These are phyloP conservation scores for Erannis defoliaria DNA, from an alignment of 2,888 invertebrate genomes.

Conservation along the genomic window DNA sequence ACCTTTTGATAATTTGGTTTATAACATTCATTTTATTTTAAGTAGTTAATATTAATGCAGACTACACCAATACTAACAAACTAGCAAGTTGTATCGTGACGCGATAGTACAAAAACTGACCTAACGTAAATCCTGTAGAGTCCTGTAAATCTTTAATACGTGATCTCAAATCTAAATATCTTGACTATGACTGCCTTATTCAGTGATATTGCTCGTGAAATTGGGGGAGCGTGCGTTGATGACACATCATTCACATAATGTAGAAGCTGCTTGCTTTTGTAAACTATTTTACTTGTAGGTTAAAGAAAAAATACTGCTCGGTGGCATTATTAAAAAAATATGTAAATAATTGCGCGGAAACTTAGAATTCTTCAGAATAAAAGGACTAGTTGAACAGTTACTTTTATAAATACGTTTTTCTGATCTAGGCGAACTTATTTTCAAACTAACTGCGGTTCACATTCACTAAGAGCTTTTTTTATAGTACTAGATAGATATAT, in stretches of 20 bases:
- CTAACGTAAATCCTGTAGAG: neutral
- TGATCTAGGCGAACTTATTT: too few relatives aligned
- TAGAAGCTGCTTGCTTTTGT: constrained; percentile 39
- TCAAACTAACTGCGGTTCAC: too few relatives aligned
- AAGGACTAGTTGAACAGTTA: too few relatives aligned
- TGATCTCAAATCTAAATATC: neutral
- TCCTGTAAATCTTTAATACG: neutral
- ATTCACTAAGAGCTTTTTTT: too few relatives aligned
- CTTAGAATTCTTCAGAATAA: too few relatives aligned
- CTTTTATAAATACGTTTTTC: too few relatives aligned
- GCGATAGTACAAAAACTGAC: neutral
- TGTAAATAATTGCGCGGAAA: neutral
- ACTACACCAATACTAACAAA: neutral
- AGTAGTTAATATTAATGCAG: too few relatives aligned
- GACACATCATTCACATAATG: constrained; percentile 50
- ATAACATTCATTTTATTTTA: too few relatives aligned
- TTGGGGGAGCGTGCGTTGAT: constrained; percentile 52
- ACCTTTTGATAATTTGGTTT: too few relatives aligned
- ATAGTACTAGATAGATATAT: too few relatives aligned
- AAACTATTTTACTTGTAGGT: constrained; percentile 25
- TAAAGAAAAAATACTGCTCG: constrained; percentile 6
- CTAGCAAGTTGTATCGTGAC: neutral
- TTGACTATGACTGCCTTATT: constrained; percentile 51
- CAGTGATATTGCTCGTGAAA: constrained; percentile 71
- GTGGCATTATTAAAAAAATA: neutral